Conservation (phyloP, 2,113 vertebrate genomes). For the Eptatretus burgeri region DNA sequence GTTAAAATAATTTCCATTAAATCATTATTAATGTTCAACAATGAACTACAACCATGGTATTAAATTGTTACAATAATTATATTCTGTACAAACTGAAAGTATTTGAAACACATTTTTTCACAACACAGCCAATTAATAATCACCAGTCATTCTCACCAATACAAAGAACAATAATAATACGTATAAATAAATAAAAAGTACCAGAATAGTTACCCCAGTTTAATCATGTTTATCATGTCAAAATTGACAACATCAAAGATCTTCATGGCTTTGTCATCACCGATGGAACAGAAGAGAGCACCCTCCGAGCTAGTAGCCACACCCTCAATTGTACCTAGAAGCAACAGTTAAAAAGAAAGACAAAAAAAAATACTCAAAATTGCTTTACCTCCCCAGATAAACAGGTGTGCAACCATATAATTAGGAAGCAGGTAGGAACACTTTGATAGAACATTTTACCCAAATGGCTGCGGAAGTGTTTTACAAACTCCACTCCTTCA, state of each 20-base stretch:
- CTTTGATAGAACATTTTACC: slow-evolving; percentile 16
- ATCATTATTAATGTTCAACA: too few relatives aligned
- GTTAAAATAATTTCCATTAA: too few relatives aligned
- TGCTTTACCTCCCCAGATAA: not conserved
- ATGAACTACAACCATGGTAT: too few relatives aligned
- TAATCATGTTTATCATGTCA: slow-evolving; percentile 99
- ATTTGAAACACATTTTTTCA: too few relatives aligned
- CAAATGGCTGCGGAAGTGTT: slow-evolving; percentile 78
- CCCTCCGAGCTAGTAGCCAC: slow-evolving; percentile 66
- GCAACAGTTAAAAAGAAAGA: slow-evolving; percentile 9
- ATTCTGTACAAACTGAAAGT: too few relatives aligned
- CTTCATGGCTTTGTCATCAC: slow-evolving; percentile 94
- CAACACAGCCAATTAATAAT: too few relatives aligned
- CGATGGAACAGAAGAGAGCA: slow-evolving; percentile 58
- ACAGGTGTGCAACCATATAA: too few relatives aligned
- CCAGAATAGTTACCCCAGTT: slow-evolving; percentile 41
- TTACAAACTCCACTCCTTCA: slow-evolving; percentile 86
- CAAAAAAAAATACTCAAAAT: slow-evolving; percentile 2
- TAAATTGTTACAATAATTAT: too few relatives aligned
- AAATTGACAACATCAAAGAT: slow-evolving; percentile 96
- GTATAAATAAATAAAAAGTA: not conserved
- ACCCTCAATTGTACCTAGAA: slow-evolving; percentile 52
- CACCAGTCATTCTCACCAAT: not conserved
- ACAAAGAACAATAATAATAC: not conserved
- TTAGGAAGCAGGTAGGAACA: too few relatives aligned